These are phyloP conservation scores for Penaeus japonicus DNA, from an alignment of 1,140 invertebrate species.

Conservation along the genomic window DNA sequence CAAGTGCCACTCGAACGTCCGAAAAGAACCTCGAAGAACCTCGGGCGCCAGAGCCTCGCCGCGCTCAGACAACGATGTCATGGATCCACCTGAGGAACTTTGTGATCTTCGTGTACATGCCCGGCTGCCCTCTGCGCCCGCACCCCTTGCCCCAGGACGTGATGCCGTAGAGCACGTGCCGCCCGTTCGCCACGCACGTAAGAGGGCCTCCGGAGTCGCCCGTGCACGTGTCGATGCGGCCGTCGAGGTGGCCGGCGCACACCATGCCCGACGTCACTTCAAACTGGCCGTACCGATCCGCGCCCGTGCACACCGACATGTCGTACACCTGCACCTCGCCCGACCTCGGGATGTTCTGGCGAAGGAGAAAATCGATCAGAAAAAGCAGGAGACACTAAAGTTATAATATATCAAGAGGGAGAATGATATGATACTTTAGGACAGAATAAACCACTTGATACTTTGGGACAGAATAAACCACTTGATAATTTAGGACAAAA, in stretches of 20 bases:
- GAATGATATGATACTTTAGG: no score
- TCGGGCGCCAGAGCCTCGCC: no score
- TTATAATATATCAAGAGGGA: no score
- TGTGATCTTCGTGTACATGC: constrained; percentile 70
- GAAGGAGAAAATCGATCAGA: background rate
- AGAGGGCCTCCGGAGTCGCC: constrained; percentile 81
- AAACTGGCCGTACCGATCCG: constrained; percentile 26
- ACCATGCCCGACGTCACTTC: constrained; percentile 73
- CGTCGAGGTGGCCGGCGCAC: constrained; percentile 83
- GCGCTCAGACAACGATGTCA: constrained; percentile 30
- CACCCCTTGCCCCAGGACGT: constrained; percentile 65
- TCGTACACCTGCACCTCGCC: constrained; percentile 43
- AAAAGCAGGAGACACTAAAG: background rate
- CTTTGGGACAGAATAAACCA: no score
- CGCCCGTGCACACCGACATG: constrained; percentile 36
- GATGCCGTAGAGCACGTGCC: constrained; percentile 61
- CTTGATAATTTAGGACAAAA: no score
- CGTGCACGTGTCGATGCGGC: constrained; percentile 86
- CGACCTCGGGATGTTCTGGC: constrained; percentile 30
- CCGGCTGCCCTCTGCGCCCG: constrained; percentile 63
- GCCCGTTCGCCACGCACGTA: constrained; percentile 67
- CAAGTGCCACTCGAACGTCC: background rate
- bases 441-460: no score
- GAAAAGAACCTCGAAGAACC: background rate
- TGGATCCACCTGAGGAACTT: constrained; percentile 56